Conservation (phyloP, 2,888 invertebrate genomes). For the Macropis europaea region DNA sequence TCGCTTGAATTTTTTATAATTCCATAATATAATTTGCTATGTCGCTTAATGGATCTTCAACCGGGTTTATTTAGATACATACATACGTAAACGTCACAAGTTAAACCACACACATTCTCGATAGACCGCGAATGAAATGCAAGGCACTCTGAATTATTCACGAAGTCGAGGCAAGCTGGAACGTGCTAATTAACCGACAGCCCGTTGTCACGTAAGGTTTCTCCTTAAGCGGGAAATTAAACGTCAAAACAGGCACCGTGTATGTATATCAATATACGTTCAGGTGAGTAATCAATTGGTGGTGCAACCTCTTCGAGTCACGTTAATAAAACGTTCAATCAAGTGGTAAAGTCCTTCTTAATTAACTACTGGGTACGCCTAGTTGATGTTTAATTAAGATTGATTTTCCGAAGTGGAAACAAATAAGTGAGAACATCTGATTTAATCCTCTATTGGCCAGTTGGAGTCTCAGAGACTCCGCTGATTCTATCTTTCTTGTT, state of each 20-base stretch:
- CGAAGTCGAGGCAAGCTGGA: constrained; percentile 48
- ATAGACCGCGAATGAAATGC: constrained; percentile 42
- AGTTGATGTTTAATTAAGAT: neutral
- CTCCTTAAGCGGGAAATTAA: constrained; percentile 51
- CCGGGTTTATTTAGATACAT: constrained; percentile 1
- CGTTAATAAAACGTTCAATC: constrained; percentile 1
- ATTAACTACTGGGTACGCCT: neutral
- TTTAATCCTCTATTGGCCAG: too few species aligned
- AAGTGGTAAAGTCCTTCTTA: neutral
- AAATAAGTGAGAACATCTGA: neutral
- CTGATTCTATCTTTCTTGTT: too few species aligned
- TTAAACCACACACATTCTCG: constrained; percentile 14
- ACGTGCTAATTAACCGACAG: constrained; percentile 59
- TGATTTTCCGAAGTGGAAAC: neutral
- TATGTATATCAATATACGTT: neutral
- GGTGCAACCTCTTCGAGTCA: neutral
- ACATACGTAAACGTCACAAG: neutral
- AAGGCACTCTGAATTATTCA: constrained; percentile 58
- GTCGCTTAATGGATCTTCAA: neutral
- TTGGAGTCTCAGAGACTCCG: too few species aligned
- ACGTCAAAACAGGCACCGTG: constrained; percentile 34
- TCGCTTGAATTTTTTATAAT: neutral
- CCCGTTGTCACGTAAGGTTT: constrained; percentile 59
- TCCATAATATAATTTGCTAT: neutral
- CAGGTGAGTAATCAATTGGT: constrained; percentile 14